Evolutionary conservation across 2,888 invertebrate species (phyloP).

Genomic region (Automeris io): DNA sequence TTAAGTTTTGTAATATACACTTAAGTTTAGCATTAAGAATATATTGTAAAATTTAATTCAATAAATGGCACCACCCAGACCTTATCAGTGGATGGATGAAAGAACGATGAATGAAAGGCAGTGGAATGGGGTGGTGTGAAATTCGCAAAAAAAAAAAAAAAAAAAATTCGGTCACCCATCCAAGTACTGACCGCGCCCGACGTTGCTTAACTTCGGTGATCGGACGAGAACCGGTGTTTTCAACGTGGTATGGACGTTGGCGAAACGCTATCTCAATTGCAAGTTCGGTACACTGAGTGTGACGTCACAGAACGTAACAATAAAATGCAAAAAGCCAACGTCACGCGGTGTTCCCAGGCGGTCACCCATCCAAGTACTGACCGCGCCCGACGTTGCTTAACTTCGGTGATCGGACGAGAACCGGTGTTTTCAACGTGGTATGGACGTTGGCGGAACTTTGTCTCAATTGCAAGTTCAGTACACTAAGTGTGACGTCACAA

Average conservation of each 20-base stretch:
- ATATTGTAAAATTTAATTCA: too few species aligned
- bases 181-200: conserved; percentile 71
- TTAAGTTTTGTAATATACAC: too few species aligned
- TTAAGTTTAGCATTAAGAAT: too few species aligned
- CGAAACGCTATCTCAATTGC: too few species aligned
- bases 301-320: not conserved
- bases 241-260: conserved; percentile 62
- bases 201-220: conserved; percentile 72
- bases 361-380: conserved; percentile 68
- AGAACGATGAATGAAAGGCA: too few species aligned
- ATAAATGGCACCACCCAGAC: too few species aligned
- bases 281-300: not conserved
- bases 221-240: conserved; percentile 70
- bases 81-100: too few species aligned
- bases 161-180: conserved; percentile 72
- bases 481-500: conserved; percentile 2
- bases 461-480: not conserved
- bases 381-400: conserved; percentile 61
- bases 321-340: conserved; percentile 52
- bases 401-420: conserved; percentile 66
- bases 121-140: too few species aligned
- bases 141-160: too few species aligned
- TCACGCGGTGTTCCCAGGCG: conserved; percentile 64
- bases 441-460: conserved; percentile 38
- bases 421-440: conserved; percentile 57